Percentiles rank a stretch among this genome's conserved stretches.
Conservation (phyloP, 2,113 vertebrate species). For the Taxidea taxus region DNA sequence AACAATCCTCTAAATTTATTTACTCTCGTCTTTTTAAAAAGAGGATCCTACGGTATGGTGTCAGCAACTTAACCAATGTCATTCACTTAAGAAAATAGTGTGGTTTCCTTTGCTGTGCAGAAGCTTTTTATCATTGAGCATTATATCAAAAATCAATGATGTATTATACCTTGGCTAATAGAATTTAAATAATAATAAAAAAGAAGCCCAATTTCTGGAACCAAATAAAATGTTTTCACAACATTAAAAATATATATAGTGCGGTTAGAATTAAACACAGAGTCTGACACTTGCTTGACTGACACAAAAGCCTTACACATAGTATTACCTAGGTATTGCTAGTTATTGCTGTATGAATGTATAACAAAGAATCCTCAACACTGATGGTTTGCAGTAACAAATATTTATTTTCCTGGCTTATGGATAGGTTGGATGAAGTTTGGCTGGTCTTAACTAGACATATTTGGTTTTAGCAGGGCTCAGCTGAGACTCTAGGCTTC, state of each 20-base stretch:
- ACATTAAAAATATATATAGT: background rate
- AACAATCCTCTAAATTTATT: background rate
- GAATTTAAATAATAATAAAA: background rate
- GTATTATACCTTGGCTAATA: background rate
- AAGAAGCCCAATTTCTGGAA: background rate
- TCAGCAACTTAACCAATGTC: background rate
- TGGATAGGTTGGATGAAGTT: background rate
- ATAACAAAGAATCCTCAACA: background rate
- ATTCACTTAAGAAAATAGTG: background rate
- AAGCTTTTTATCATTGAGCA: background rate
- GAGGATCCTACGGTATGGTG: background rate
- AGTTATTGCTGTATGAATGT: background rate
- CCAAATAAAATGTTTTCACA: background rate
- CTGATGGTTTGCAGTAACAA: background rate
- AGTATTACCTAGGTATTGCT: background rate
- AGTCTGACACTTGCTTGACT: background rate
- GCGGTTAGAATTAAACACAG: background rate
- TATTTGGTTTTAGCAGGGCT: background rate
- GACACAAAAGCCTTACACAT: background rate
- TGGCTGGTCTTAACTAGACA: background rate
- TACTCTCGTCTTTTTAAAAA: background rate
- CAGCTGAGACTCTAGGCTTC: background rate
- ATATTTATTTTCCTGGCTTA: background rate
- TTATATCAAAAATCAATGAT: background rate
- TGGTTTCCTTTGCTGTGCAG: background rate